These are phyloP conservation scores for Thymelicus acteon DNA, from an alignment of 2,888 invertebrate species.

Conservation along the genomic window DNA sequence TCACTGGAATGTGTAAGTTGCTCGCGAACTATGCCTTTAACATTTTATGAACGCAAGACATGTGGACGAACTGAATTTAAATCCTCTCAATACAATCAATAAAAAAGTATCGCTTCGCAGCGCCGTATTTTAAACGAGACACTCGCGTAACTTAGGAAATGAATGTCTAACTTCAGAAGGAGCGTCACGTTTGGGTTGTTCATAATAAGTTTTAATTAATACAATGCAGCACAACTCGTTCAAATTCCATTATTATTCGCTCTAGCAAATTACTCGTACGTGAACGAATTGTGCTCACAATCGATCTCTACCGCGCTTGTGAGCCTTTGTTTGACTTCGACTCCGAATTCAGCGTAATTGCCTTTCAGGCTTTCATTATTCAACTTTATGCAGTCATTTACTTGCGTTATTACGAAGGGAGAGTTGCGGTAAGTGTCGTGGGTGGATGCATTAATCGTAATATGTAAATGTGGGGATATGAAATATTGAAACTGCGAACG, in stretches of 20 bases:
- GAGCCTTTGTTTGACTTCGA: constrained; percentile 83
- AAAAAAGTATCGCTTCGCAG: constrained; percentile 54
- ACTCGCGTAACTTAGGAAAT: constrained; percentile 43
- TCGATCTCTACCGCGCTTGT: constrained; percentile 75
- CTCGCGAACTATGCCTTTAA: constrained; percentile 59
- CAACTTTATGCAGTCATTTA: constrained; percentile 84
- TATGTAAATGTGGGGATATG: constrained; percentile 80
- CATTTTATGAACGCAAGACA: constrained; percentile 55
- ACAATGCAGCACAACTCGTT: constrained; percentile 71
- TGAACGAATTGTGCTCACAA: constrained; percentile 79
- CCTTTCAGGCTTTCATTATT: constrained; percentile 84
- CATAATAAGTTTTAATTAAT: constrained; percentile 75
- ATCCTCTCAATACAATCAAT: constrained; percentile 57
- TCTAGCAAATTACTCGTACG: constrained; percentile 81
- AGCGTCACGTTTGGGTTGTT: constrained; percentile 60
- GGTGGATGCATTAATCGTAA: constrained; percentile 83
- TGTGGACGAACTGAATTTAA: constrained; percentile 55
- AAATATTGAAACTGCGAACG: constrained; percentile 78
- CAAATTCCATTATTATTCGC: constrained; percentile 82
- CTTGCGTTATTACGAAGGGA: constrained; percentile 82
- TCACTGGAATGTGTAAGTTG: constrained; percentile 67
- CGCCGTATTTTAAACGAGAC: constrained; percentile 45
- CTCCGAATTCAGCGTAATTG: constrained; percentile 84
- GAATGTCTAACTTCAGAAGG: constrained; percentile 43
- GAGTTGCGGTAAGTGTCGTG: constrained; percentile 78